Evolutionary conservation across 2,797 vertebrate species (phyloP).

Genomic region (Rachycentron canadum): DNA sequence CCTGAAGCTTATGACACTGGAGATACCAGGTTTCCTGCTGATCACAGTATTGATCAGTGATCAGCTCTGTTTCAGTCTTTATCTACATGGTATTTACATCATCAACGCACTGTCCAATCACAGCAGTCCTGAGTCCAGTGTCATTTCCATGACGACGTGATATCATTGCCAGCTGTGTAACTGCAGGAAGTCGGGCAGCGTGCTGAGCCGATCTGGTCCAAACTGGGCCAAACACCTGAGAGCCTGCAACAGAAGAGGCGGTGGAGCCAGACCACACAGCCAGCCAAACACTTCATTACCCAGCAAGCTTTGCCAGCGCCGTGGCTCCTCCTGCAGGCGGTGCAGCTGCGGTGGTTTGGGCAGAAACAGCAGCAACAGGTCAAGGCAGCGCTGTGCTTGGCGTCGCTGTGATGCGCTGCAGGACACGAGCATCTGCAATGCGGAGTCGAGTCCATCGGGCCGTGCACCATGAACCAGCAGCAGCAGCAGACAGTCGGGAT

Average conservation of each 20-base stretch:
- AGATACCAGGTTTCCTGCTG: not conserved
- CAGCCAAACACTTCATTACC: slow-evolving; percentile 88
- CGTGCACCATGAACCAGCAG: slow-evolving; percentile 90
- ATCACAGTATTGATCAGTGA: not conserved
- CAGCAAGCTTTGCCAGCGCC: slow-evolving; percentile 87
- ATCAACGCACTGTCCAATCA: slow-evolving; percentile 14
- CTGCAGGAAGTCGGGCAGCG: slow-evolving; percentile 90
- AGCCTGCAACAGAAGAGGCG: slow-evolving; percentile 88
- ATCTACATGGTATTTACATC: slow-evolving; percentile 60
- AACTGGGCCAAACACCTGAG: slow-evolving; percentile 90
- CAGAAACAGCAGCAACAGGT: slow-evolving; percentile 91
- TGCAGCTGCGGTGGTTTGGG: slow-evolving; percentile 74
- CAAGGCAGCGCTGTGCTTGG: slow-evolving; percentile 81
- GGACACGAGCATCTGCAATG: slow-evolving; percentile 84
- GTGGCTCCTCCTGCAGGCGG: slow-evolving; percentile 82
- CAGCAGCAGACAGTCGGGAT: slow-evolving; percentile 89
- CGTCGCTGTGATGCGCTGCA: not conserved
- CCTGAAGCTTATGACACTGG: not conserved
- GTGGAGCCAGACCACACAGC: slow-evolving; percentile 88
- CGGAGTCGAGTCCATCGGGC: slow-evolving; percentile 86
- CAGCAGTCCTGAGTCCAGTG: slow-evolving; percentile 14
- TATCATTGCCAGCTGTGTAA: slow-evolving; percentile 70
- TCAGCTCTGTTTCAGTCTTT: slow-evolving; percentile 7
- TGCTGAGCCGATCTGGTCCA: slow-evolving; percentile 87
- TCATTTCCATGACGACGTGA: slow-evolving; percentile 15